Evolutionary conservation across 1,140 invertebrate species (phyloP), one percentile per base, ranked within the genome.

Genomic region (Thaumatotibia leucotreta): DNA sequence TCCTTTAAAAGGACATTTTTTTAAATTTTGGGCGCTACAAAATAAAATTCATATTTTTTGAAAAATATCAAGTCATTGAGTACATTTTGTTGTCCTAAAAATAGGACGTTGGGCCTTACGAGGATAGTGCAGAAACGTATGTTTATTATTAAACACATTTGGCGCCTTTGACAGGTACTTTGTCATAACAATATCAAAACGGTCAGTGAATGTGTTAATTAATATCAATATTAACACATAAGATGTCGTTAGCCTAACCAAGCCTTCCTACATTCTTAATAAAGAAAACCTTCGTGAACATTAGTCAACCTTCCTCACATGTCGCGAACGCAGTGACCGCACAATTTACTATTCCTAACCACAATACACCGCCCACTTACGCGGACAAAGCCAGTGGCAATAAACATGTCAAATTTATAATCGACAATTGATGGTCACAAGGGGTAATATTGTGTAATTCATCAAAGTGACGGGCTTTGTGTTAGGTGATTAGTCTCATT

Each of bases 341-440:
- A 27, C 52, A 29, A 58, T 58, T 58, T 58, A 58, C 52, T 31
- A 58, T 58, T 58, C 52, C 52, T 58, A 58, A 58, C 52, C 52
- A 58, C 52, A 58, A 58, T 27, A 58, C 52, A 27, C 11, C 52
- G 52, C 52, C 52, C 52, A 58, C 52, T 58, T 27, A 58, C 52
- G 24, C 52, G 52, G n/a, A 58, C 52, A 58, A 58, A 58, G 52
- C 23, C 52, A 27, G 14, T 45, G 24, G 52, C 52, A 58, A 58
- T 58, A 58, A 58, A 58, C 52, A 58, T 58, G 52, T 58, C 52
- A 58, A 58, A 58, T 58, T 58, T 58, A 58, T 58, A 58, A 58
- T 58, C 52, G 52, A 58, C 52, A 58, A 58, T 58, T 58, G 52
- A 58, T 58, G 52, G 23, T 58, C 52, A 58, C 52, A 58, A 58